phyloP scores from a whole-genome alignment of 2,113 vertebrate species.

The Tenrec ecaudatus region DNA sequence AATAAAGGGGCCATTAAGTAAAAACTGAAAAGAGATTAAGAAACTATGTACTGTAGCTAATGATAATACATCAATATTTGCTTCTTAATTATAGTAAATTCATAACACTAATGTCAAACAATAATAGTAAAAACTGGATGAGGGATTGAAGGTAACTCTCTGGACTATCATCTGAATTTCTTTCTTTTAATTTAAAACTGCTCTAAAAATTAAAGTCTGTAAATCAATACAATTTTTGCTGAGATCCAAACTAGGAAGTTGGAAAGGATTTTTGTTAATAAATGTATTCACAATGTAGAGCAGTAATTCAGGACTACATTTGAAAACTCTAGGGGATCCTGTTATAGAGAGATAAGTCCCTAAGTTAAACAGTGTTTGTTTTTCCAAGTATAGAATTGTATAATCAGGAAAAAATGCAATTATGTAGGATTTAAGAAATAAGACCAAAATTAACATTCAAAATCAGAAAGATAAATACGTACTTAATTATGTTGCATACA shows the following conservation, averaged over 20 bases:
- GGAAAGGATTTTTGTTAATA: neutral
- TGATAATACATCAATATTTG: neutral
- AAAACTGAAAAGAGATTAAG: neutral
- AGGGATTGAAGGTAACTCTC: neutral
- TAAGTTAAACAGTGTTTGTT: constrained; percentile 48
- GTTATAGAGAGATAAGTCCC: constrained; percentile 38
- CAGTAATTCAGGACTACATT: neutral
- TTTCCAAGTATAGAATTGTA: constrained; percentile 56
- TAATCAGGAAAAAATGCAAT: constrained; percentile 63
- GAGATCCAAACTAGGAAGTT: neutral
- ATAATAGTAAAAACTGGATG: neutral
- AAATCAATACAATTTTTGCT: neutral
- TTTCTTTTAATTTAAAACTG: constrained; percentile 4
- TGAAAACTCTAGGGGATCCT: constrained; percentile 43
- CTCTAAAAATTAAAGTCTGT: neutral
- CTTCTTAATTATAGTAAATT: neutral
- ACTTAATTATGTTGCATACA: constrained; percentile 44
- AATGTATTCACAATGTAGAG: neutral
- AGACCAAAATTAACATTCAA: constrained; percentile 72
- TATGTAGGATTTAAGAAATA: constrained; percentile 64
- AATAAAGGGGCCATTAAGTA: neutral
- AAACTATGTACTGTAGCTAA: neutral
- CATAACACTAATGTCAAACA: neutral
- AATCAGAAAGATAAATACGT: constrained; percentile 70
- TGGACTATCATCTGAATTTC: neutral